phyloP scores from a whole-genome alignment of 2,797 vertebrate species.

The Agapornis canus region DNA sequence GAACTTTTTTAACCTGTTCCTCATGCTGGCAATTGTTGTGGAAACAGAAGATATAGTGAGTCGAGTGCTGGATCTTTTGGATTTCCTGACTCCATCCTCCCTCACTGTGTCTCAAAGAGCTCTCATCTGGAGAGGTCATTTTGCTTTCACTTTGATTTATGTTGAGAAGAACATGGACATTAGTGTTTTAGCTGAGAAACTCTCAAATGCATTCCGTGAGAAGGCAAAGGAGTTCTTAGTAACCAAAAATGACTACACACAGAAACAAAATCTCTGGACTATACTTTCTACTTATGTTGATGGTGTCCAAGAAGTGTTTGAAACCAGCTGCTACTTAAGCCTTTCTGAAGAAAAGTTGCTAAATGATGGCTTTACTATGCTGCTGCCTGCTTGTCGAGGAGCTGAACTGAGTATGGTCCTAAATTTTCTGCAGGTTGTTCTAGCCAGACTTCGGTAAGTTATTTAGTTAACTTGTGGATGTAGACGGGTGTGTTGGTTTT shows the following conservation, averaged over 20 bases:
- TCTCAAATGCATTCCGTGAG: constrained; percentile 85
- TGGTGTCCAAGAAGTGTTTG: constrained; percentile 92
- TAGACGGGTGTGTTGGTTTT: background rate
- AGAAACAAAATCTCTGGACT: constrained; percentile 88
- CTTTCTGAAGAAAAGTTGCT: constrained; percentile 93
- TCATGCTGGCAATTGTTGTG: constrained; percentile 84
- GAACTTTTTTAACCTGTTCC: constrained; percentile 92
- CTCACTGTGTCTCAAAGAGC: constrained; percentile 74
- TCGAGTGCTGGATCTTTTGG: constrained; percentile 86
- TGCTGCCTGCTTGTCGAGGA: constrained; percentile 90
- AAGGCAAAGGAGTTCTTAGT: constrained; percentile 93
- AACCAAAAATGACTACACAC: constrained; percentile 87
- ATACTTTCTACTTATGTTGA: constrained; percentile 92
- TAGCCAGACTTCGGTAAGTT: constrained; percentile 91
- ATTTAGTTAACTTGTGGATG: background rate
- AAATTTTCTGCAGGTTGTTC: constrained; percentile 86
- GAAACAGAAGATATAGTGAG: constrained; percentile 90
- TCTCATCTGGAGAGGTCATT: constrained; percentile 89
- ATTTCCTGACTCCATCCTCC: constrained; percentile 80
- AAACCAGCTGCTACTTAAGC: constrained; percentile 84
- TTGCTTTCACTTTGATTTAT: constrained; percentile 88
- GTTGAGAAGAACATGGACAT: constrained; percentile 89
- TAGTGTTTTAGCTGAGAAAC: constrained; percentile 83
- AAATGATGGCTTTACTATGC: constrained; percentile 91
- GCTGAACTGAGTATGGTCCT: constrained; percentile 87